These are phyloP conservation scores for Takifugu flavidus DNA, from an alignment of 2,113 vertebrate species.

Conservation along the genomic window DNA sequence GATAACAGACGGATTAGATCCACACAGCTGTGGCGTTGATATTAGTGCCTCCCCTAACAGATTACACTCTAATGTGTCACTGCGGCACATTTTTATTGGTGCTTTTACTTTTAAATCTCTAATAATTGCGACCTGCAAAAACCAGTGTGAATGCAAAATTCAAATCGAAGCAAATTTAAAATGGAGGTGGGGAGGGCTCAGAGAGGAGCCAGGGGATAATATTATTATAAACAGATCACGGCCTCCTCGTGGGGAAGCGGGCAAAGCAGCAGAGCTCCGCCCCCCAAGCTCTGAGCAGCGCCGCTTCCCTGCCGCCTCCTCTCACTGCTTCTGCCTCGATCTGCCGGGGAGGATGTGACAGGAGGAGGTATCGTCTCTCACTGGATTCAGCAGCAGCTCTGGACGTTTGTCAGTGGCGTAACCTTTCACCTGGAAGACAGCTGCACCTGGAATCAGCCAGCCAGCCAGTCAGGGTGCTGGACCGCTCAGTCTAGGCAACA, in stretches of 20 bases:
- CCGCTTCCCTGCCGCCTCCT: conserved; percentile 11
- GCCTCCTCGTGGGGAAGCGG: conserved; percentile 21
- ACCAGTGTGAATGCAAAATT: too few species aligned
- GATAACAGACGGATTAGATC: too few species aligned
- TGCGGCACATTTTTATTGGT: too few species aligned
- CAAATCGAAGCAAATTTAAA: too few species aligned
- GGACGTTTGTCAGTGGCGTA: too few species aligned
- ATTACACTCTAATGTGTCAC: too few species aligned
- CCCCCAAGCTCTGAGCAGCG: conserved; percentile 15
- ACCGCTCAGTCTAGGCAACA: too few species aligned
- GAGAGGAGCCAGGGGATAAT: conserved; percentile 3
- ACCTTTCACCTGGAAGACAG: not conserved
- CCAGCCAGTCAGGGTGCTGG: too few species aligned
- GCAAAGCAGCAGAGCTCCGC: conserved; percentile 31
- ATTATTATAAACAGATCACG: conserved; percentile 44
- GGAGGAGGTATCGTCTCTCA: conserved; percentile 9
- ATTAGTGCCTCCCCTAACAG: too few species aligned
- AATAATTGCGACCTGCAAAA: too few species aligned
- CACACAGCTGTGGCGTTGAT: too few species aligned
- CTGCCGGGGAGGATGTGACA: conserved; percentile 29
- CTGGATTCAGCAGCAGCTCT: not conserved
- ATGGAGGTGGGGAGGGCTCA: not conserved
- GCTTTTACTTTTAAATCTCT: too few species aligned
- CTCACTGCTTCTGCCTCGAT: conserved; percentile 10
- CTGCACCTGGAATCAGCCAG: not conserved